phyloP scores from a whole-genome alignment of 2,888 invertebrate genomes.

The Xestia rhomboidea region DNA sequence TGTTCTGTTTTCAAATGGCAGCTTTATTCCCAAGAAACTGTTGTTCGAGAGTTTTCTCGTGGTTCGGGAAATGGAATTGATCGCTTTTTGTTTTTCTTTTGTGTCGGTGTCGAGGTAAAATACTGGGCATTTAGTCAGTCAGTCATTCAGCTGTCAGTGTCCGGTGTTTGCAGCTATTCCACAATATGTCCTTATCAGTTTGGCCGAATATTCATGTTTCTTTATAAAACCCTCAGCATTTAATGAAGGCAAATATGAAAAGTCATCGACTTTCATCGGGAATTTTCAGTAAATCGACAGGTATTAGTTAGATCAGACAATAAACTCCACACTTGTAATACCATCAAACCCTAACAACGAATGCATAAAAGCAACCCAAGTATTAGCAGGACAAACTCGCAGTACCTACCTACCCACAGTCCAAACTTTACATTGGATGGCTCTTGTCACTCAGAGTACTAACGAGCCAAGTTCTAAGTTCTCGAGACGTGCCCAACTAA shows the following conservation, averaged over 20 bases:
- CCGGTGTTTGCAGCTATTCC: background rate
- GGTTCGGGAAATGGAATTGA: constrained; percentile 1
- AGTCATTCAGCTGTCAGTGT: too few species aligned
- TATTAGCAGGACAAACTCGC: constrained; percentile 45
- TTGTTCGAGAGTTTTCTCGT: background rate
- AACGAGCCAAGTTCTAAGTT: constrained; percentile 76
- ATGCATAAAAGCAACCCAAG: background rate
- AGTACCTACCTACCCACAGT: background rate
- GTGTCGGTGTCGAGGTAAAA: background rate
- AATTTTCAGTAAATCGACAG: too few species aligned
- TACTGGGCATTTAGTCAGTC: background rate
- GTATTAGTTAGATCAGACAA: background rate
- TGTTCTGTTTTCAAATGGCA: constrained; percentile 37
- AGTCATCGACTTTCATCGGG: background rate
- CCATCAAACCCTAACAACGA: background rate
- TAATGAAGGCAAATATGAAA: background rate
- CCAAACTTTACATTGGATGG: constrained; percentile 50
- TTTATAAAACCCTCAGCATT: background rate
- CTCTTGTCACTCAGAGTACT: constrained; percentile 66
- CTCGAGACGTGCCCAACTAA: constrained; percentile 69
- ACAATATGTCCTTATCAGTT: background rate
- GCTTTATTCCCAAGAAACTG: constrained; percentile 1
- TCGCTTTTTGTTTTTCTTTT: background rate
- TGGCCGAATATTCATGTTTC: background rate
- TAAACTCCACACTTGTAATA: background rate